These are phyloP conservation scores for Ageneiosus marmoratus DNA, from an alignment of 2,113 vertebrate species.

Conservation along the genomic window DNA sequence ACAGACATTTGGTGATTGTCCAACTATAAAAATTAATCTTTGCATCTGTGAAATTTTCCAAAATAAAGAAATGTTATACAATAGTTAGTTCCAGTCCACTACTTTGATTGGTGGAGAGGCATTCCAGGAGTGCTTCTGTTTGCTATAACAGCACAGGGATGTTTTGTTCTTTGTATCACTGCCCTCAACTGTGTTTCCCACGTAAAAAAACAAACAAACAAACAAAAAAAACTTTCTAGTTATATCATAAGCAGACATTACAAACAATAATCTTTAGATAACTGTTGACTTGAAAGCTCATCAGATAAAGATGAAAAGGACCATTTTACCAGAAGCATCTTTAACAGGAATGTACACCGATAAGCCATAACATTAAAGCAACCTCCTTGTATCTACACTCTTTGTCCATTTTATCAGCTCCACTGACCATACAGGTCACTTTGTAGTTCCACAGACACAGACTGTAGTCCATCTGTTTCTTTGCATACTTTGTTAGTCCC, in stretches of 20 bases:
- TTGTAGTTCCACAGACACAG: too few relatives aligned
- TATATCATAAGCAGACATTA: not conserved
- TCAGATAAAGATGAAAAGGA: not conserved
- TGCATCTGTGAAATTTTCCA: not conserved
- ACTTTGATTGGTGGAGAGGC: not conserved
- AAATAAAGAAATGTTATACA: not conserved
- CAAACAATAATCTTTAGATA: not conserved
- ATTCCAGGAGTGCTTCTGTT: not conserved
- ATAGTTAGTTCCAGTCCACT: not conserved
- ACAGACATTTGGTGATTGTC: constrained; percentile 30
- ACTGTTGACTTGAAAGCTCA: not conserved
- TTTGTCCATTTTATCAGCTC: too few relatives aligned
- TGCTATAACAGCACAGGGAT: not conserved
- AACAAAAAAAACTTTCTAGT: too few relatives aligned
- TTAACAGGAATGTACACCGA: not conserved
- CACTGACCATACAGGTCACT: too few relatives aligned
- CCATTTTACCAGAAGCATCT: not conserved
- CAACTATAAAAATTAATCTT: not conserved
- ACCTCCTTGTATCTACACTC: too few relatives aligned
- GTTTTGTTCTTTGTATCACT: not conserved
- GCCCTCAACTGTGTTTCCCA: not conserved
- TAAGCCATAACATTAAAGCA: too few relatives aligned
- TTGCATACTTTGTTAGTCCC: too few relatives aligned
- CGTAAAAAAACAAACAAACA: too few relatives aligned
- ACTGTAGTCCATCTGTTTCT: too few relatives aligned